phyloP scores from a whole-genome alignment of 2,888 invertebrate genomes.

The Nomada fucata region DNA sequence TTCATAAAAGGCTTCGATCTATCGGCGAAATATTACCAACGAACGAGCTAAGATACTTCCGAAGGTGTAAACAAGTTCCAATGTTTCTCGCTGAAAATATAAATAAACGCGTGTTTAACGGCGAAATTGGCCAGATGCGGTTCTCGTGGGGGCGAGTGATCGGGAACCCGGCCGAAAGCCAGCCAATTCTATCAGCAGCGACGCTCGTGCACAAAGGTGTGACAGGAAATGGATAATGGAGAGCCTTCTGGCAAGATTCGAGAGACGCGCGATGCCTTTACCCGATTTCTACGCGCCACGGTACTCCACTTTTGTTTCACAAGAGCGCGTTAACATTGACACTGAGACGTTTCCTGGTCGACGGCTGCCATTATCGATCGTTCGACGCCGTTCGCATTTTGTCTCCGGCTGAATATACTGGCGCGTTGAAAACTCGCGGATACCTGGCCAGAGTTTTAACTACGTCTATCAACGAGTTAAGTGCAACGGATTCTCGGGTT shows the following conservation, averaged over 20 bases:
- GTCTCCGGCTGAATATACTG: background rate
- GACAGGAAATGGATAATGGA: constrained; percentile 66
- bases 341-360: constrained; percentile 69
- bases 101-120: constrained; percentile 51
- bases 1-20: background rate
- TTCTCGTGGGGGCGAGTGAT: constrained; percentile 34
- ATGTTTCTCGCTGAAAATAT: constrained; percentile 47
- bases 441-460: constrained; percentile 16
- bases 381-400: constrained; percentile 4
- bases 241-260: constrained; percentile 63
- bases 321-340: constrained; percentile 73
- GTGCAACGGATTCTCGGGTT: background rate
- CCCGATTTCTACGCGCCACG: constrained; percentile 21
- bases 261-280: constrained; percentile 18
- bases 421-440: constrained; percentile 11
- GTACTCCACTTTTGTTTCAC: constrained; percentile 9
- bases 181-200: constrained; percentile 59
- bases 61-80: background rate
- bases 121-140: constrained; percentile 48
- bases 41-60: background rate
- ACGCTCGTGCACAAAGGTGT: constrained; percentile 36
- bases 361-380: constrained; percentile 47
- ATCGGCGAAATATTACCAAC: background rate
- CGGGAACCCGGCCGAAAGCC: constrained; percentile 61
- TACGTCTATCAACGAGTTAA: constrained; percentile 17